These are phyloP conservation scores for Oophaga sylvatica DNA, from an alignment of 2,797 vertebrate species.

Conservation along the genomic window DNA sequence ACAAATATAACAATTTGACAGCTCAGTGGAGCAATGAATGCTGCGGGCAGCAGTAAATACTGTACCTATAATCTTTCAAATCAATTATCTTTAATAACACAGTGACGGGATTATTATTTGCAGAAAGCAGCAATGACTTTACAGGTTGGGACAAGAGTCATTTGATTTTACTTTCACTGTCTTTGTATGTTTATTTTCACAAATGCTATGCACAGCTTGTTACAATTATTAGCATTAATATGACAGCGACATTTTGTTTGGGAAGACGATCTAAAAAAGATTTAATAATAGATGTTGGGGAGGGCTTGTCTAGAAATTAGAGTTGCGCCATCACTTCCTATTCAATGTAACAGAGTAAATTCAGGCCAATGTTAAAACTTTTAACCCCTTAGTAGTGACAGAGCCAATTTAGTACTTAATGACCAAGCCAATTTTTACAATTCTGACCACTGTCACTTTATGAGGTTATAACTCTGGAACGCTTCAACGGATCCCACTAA, in stretches of 20 bases:
- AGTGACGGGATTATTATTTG: constrained; percentile 43
- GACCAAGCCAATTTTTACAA: too few relatives aligned
- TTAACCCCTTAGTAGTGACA: too few relatives aligned
- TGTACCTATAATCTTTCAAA: constrained; percentile 50
- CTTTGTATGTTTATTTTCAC: constrained; percentile 23
- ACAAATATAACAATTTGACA: constrained; percentile 51
- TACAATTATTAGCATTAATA: constrained; percentile 26
- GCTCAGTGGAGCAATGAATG: constrained; percentile 47
- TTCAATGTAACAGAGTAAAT: neutral
- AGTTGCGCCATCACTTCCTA: neutral
- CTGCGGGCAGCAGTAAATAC: constrained; percentile 24
- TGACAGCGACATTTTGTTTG: constrained; percentile 19
- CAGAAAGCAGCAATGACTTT: neutral
- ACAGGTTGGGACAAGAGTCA: constrained; percentile 18
- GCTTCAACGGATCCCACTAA: too few relatives aligned
- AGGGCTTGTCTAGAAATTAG: neutral
- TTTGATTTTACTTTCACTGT: constrained; percentile 21
- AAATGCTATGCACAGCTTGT: constrained; percentile 24
- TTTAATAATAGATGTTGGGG: neutral
- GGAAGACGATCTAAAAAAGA: neutral
- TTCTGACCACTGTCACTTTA: too few relatives aligned
- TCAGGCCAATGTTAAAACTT: neutral
- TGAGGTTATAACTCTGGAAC: too few relatives aligned
- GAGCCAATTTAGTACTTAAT: too few relatives aligned
- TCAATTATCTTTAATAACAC: constrained; percentile 53